Base-by-base conservation (phyloP, 35 echinoderm and acorn worm species). In the Apostichopus japonicus region DNA sequence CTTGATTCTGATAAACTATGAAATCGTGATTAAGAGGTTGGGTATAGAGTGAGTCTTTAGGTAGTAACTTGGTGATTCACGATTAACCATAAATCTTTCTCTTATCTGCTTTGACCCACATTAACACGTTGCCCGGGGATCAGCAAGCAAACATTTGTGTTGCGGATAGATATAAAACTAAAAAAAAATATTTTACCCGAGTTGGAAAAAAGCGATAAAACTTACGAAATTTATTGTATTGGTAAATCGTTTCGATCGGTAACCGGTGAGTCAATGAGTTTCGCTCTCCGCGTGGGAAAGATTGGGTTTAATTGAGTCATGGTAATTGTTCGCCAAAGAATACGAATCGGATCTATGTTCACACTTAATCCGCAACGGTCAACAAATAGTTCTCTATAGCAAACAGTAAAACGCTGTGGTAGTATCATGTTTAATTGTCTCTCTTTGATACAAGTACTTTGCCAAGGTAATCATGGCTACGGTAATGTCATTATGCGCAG, bases 171-270 rank as follows among this genome's bases (percentile, higher is more conserved):
- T 10, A 22, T 73, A n/a, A 23, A 73, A 73, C 6, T 22, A 6
- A 17, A 17, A 16, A 6, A 73, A 61, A 61, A 61, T 1, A 73
- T 17, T 22, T 6, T 73, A 10, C 14, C 19, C 6, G 19, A 22
- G 70, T 73, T 16, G n/a, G 70, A 44, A 44, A 44, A 73, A 73
- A 17, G 70, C 70, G 10, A 73, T 73, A 73, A 73, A 73, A 73
- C 6, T 65, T 10, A 17, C 14, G 19, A 17, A 73, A 73, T 73
- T 73, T 11, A 73, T 73, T 19, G 70, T 22, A 73, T 22, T 11
- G 10, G n/a, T n/a, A 84, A 84, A 84, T 56, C 80, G 80, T 84
- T 84, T 84, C 80, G 80, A 84, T 16, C 80, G 80, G 56, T 84
- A 73, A 16, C 80, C 8, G 23, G 5, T 84, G 80, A 84, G 54